Evolutionary conservation across 23 tunicate species (phyloP), one percentile per base, ranked within the genome.

Genomic region (Ciona savignyi): DNA sequence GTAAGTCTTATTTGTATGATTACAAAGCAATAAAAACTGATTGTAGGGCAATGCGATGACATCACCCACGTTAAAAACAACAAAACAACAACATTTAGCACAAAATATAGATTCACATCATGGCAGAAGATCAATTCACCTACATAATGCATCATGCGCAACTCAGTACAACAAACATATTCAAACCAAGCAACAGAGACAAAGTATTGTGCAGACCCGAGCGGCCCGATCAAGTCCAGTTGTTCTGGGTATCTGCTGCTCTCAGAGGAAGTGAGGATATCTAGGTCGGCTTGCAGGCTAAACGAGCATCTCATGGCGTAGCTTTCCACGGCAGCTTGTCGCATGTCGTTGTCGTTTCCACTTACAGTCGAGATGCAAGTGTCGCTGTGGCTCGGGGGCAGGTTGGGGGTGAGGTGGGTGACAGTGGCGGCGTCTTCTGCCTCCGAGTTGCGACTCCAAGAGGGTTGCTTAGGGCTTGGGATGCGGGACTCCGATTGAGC

Each of bases 261-360:
- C n/a, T n/a, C n/a, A 42, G 56, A 34, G 1, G 73, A 66, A 2
- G 81, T 83, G 35, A 83, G 68, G 28, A 83, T 83, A 51, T 83
- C 88, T 24, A 83, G 75, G 31, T 83, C 88, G 23, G 71, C 71
- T 76, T 76, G 81, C 9, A 83, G 74, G 42, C 81, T 76, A 29
- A 35, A 63, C 61, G 51, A 60, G 1, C 81, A 81, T 26, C 76
- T 60, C 63, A 76, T 49, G 3, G 71, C 76, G 32, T 30, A 62
- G 30, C 81, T 61, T 70, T 60, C 65, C 23, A 49, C 77, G 24
- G 32, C 81, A 1, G 62, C 68, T 0, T 61, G 29, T 3, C 32
- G 28, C 34, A 70, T 25, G 22, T 81, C 30, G 32, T 62, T 56
- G 33, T 72, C 85, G 29, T 33, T 74, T 25, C 77, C 77, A 33